Conservation (phyloP, 1,140 invertebrate genomes). For the Teleopsis dalmanni region DNA sequence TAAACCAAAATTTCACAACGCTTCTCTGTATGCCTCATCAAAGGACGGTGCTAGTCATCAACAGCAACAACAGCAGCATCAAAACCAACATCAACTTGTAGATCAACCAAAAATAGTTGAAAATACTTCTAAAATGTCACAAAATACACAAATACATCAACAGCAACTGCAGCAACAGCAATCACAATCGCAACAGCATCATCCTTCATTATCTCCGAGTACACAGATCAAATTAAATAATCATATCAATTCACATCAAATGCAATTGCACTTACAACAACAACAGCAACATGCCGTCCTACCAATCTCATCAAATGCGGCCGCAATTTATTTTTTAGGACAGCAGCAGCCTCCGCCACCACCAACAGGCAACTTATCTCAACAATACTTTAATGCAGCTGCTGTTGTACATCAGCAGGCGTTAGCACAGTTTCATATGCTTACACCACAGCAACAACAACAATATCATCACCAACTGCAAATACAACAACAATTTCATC, state of each 20-base stretch:
- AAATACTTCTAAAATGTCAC: slow-evolving; percentile 45
- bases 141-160: slow-evolving; percentile 18
- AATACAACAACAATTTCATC: slow-evolving; percentile 19
- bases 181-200: slow-evolving; percentile 14
- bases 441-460: slow-evolving; percentile 16
- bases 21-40: slow-evolving; percentile 47
- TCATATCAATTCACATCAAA: slow-evolving; percentile 36
- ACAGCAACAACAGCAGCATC: slow-evolving; percentile 15
- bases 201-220: slow-evolving; percentile 36
- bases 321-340: slow-evolving; percentile 2
- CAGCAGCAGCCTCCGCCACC: background rate
- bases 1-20: slow-evolving; percentile 72
- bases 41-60: slow-evolving; percentile 20
- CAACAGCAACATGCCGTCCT: slow-evolving; percentile 32
- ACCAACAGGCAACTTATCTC: background rate
- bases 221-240: slow-evolving; percentile 38
- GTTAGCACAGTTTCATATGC: slow-evolving; percentile 3
- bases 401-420: slow-evolving; percentile 1
- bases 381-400: background rate
- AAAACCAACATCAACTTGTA: slow-evolving; percentile 6
- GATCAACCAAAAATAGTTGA: background rate
- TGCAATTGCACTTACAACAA: slow-evolving; percentile 34
- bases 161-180: slow-evolving; percentile 13
- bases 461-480: slow-evolving; percentile 23
- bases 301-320: slow-evolving; percentile 10